These are phyloP conservation scores for Malacosoma neustria DNA, from an alignment of 2,888 invertebrate species.

Conservation along the genomic window DNA sequence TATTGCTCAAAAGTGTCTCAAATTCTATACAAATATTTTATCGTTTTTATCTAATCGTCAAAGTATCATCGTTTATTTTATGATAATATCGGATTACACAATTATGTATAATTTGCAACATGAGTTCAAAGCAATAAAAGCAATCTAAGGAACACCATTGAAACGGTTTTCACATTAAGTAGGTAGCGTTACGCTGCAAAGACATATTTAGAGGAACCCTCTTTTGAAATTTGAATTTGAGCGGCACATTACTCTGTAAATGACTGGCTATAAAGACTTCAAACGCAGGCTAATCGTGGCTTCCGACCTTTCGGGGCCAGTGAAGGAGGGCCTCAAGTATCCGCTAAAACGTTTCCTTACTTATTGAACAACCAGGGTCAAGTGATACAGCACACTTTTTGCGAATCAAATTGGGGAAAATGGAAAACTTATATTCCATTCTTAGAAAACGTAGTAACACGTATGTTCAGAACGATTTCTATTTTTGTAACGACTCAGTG, in stretches of 20 bases:
- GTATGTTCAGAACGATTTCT: not conserved
- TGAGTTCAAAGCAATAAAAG: constrained; percentile 7
- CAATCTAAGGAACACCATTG: constrained; percentile 8
- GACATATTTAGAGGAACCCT: constrained; percentile 42
- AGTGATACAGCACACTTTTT: constrained; percentile 20
- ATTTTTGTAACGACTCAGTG: no score
- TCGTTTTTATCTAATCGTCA: no score
- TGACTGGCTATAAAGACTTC: constrained; percentile 68
- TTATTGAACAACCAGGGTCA: constrained; percentile 41
- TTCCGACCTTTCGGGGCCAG: constrained; percentile 59
- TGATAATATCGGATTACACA: not conserved
- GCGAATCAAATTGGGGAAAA: constrained; percentile 12
- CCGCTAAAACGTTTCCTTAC: constrained; percentile 48
- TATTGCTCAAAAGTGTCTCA: no score
- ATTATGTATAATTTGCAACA: not conserved
- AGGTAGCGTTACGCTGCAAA: constrained; percentile 30
- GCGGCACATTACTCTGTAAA: constrained; percentile 61
- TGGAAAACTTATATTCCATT: not conserved
- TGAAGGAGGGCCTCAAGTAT: constrained; percentile 50
- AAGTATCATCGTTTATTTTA: no score
- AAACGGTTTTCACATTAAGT: constrained; percentile 26
- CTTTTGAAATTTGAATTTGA: constrained; percentile 64
- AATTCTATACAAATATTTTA: no score
- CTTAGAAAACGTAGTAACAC: not conserved
- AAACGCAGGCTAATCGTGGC: constrained; percentile 69